Evolutionary conservation across 2,888 invertebrate species (phyloP).

Genomic region (Conops quadrifasciatus): DNA sequence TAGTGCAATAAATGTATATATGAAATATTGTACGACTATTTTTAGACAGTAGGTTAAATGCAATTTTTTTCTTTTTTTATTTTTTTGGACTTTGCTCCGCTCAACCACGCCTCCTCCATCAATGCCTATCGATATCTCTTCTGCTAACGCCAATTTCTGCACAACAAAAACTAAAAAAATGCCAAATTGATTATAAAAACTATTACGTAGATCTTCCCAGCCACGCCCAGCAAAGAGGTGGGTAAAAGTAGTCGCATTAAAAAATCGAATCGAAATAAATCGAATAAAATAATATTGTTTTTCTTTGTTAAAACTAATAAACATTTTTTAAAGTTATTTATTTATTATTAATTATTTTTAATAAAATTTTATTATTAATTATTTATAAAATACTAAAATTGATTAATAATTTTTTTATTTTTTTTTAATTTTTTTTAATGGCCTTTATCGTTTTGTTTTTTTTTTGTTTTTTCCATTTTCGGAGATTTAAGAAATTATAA

Average conservation of each 20-base stretch:
- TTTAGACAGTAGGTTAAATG: too few species aligned
- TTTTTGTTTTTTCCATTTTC: slow-evolving; percentile 1
- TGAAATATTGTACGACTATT: too few species aligned
- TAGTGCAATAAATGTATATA: too few species aligned
- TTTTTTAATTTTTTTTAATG: slow-evolving; percentile 10
- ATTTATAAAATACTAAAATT: too few species aligned
- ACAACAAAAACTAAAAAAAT: slow-evolving; percentile 31
- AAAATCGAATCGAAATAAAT: neutral
- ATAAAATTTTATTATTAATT: too few species aligned
- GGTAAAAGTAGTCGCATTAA: slow-evolving; percentile 47
- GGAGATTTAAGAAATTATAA: neutral
- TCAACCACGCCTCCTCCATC: slow-evolving; percentile 41
- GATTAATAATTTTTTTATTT: slow-evolving; percentile 25
- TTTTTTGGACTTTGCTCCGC: slow-evolving; percentile 34
- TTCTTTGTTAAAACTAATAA: slow-evolving; percentile 10
- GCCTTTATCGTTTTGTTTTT: neutral
- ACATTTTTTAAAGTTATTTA: neutral
- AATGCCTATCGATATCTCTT: slow-evolving; percentile 17
- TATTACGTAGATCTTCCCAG: slow-evolving; percentile 63
- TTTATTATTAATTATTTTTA: neutral
- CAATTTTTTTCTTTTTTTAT: slow-evolving; percentile 27
- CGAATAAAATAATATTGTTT: neutral
- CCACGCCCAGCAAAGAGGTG: slow-evolving; percentile 65
- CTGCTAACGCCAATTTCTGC: slow-evolving; percentile 1
- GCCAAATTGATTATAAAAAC: slow-evolving; percentile 26